Base-by-base conservation (phyloP, 2,888 invertebrate species). In the Macrophya alboannulata region DNA sequence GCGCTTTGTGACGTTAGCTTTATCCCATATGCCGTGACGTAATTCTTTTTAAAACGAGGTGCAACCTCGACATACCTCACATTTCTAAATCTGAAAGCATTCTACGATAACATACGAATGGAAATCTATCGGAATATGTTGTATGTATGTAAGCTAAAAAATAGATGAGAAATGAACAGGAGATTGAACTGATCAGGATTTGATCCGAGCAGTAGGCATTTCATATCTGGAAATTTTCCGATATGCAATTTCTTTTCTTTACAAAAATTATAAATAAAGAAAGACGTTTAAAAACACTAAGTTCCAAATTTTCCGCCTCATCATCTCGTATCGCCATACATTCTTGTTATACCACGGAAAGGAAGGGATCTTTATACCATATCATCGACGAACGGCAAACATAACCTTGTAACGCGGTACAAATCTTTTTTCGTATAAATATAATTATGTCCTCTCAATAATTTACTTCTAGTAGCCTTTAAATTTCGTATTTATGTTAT, bases 271-370 rank as follows among this genome's bases (percentile, higher is more conserved):
- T 25, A n/a, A 71, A 37, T 40, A 15, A 8, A 5, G 71, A 31
- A 71, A 40, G 17, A 17, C 4, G 31, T 65, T 71, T 21, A 40
- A 71, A 40, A 15, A 37, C 71, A 25, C 25, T 10, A 62, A 4
- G 62, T 62, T 62, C 62, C 12, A 25, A 62, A 62, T 25, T 62
- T 62, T 25, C 9, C 62, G 25, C 62, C 25, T 62, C 62, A 62
- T 62, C 55, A 55, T 62, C 62, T 25, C 25, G 25, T 21, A 25
- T 62, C 62, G 62, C 25, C 55, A 55, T 55, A 55, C 55, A n/a
- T 55, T 55, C 55, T 55, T 55, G 55, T 55, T 55, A n/a, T n/a
- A 55, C 55, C 55, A n/a, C 55, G 55, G n/a, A 55, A 55, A 55
- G 55, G 55, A n/a, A 55, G 55, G n/a, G 8, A 55, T 55, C 55